These are phyloP conservation scores for Gryon sp. DNA, from an alignment of 1,140 invertebrate genomes.

Conservation along the genomic window DNA sequence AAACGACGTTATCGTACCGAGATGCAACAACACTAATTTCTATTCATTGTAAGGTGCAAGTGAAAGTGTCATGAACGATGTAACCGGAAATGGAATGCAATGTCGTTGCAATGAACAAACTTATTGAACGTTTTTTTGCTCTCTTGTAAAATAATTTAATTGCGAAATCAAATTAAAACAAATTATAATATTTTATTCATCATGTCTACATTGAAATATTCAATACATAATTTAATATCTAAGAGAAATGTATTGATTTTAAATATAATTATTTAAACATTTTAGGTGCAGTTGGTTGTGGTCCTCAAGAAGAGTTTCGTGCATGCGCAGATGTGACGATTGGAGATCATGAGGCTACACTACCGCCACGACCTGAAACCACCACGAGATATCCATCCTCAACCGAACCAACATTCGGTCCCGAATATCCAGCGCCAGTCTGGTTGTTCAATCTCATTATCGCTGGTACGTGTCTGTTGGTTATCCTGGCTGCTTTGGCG, in stretches of 20 bases:
- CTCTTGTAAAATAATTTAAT: no score
- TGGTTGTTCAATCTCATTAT: constrained; percentile 76
- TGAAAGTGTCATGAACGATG: constrained; percentile 35
- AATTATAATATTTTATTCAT: no score
- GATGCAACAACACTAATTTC: constrained; percentile 24
- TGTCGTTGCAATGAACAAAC: no score
- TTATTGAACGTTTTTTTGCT: no score
- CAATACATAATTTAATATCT: no score
- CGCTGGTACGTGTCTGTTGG: constrained; percentile 75
- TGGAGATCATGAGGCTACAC: constrained; percentile 75
- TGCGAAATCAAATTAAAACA: no score
- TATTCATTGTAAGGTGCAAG: constrained; percentile 20
- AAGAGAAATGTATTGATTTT: no score
- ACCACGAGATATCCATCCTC: constrained; percentile 47
- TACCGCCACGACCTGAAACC: constrained; percentile 63
- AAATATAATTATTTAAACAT: constrained; percentile 7
- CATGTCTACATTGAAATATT: no score
- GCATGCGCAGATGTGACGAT: constrained; percentile 91
- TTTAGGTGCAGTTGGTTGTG: constrained; percentile 86
- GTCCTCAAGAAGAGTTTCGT: constrained; percentile 92
- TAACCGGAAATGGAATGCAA: constrained; percentile 26
- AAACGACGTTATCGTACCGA: neutral
- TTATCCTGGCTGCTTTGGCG: constrained; percentile 75
- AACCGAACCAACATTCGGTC: constrained; percentile 58
- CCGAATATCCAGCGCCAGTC: constrained; percentile 59